Evolutionary conservation across 2,797 vertebrate species (phyloP), one percentile per base, ranked within the genome.

Genomic region (Natrix natrix): DNA sequence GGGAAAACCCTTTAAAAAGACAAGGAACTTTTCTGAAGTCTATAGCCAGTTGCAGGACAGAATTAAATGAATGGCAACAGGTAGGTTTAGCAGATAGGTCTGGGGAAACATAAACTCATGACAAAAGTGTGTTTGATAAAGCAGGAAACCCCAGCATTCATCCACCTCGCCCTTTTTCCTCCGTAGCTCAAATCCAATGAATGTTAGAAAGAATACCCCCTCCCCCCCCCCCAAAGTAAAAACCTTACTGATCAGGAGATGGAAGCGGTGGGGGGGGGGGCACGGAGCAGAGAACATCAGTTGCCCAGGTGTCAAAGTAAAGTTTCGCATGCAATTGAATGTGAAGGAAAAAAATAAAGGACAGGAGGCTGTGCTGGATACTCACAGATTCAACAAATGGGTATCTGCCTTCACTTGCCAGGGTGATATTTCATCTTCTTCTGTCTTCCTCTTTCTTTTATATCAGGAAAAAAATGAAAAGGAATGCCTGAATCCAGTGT

Each of bases 271-370:
- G 66, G 54, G 87, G 54, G 93, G 54, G 83, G 54, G 63, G 17
- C 48, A 55, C 1, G 1, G 11, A 56, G 54, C 16, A 5, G 5
- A 37, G 52, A 87, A 66, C 2, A 90, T 92, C 94, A 66, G 48
- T 94, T 88, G 91, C 91, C 13, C 87, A 94, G 90, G 93, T 94
- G 88, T 94, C 93, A 37, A 94, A 96, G 83, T 94, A 92, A 96
- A 97, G 95, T 97, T 97, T 95, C 95, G 91, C 92, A 17, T 91
- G 96, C 93, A 92, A 94, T 94, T 92, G 74, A 0, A 91, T 93
- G 88, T 90, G 55, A 63, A 86, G 95, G 24, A 1, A 63, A 95
- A 54, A 90, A 88, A 59, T 66, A 74, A 94, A 91, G 54, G 87
- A 94, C 91, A 92, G 90, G 87, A 28, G 92, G 91, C 93, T 93